Percentiles rank a stretch among this genome's conserved stretches.
Evolutionary conservation across 1,140 invertebrate genomes (phyloP).

Genomic region (Aphelinus atriplicis): DNA sequence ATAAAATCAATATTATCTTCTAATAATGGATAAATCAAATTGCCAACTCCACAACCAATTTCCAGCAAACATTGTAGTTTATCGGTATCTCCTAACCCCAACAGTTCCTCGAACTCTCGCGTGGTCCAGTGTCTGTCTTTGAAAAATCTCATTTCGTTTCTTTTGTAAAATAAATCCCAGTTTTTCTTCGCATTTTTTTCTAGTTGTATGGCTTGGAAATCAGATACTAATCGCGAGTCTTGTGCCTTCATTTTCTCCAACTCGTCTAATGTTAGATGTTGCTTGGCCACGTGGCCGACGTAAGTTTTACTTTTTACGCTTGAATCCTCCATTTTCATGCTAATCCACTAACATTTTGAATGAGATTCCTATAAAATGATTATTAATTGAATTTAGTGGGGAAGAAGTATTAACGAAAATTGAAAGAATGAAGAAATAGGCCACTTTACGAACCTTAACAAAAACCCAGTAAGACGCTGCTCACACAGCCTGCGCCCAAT

Average conservation of each 20-base stretch:
- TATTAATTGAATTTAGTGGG: no score
- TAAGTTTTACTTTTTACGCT: background rate
- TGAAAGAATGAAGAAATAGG: no score
- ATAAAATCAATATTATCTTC: slow-evolving; percentile 78
- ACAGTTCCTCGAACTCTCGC: slow-evolving; percentile 90
- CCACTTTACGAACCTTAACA: no score
- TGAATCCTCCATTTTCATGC: slow-evolving; percentile 38
- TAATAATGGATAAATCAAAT: slow-evolving; percentile 93
- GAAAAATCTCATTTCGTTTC: slow-evolving; percentile 92
- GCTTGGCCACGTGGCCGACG: slow-evolving; percentile 22
- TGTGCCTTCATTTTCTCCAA: slow-evolving; percentile 71
- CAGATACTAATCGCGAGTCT: slow-evolving; percentile 76
- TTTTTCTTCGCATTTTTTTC: slow-evolving; percentile 90
- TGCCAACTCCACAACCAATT: slow-evolving; percentile 97
- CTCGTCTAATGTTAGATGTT: slow-evolving; percentile 69
- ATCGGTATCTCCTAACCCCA: slow-evolving; percentile 56
- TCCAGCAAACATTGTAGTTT: slow-evolving; percentile 74
- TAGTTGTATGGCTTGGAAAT: slow-evolving; percentile 83
- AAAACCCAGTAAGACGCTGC: no score
- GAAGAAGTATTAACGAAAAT: no score
- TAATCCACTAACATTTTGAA: no score
- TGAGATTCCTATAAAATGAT: no score
- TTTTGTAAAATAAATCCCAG: slow-evolving; percentile 99
- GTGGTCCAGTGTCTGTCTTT: slow-evolving; percentile 98
- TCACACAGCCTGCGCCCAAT: no score